Conservation (phyloP, 2,113 vertebrate genomes). For the Ictidomys tridecemlineatus region DNA sequence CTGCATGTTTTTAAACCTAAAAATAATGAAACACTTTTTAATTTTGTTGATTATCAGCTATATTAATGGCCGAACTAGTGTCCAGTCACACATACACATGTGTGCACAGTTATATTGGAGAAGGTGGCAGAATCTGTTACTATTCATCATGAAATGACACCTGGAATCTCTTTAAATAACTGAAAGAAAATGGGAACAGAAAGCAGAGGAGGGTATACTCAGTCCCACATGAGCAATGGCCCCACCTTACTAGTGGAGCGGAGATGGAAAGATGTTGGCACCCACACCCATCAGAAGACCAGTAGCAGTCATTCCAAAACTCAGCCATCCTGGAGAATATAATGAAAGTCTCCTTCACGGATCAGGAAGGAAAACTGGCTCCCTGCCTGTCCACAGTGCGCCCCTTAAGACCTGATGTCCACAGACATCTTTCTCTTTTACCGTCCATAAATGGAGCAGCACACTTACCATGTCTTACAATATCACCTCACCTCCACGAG, state of each 20-base stretch:
- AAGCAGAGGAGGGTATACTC: not conserved
- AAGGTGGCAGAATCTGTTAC: not conserved
- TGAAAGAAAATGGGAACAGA: not conserved
- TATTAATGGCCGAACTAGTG: not conserved
- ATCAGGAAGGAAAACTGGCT: not conserved
- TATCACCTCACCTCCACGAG: not conserved
- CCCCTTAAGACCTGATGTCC: not conserved
- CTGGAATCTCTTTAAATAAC: not conserved
- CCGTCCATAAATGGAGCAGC: not conserved
- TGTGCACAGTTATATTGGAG: not conserved
- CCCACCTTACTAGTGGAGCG: too few species aligned
- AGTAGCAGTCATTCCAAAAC: not conserved
- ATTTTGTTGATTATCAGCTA: not conserved
- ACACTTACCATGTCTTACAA: not conserved
- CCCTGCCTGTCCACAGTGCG: not conserved
- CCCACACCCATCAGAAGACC: not conserved
- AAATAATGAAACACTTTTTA: not conserved
- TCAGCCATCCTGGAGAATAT: not conserved
- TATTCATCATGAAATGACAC: not conserved
- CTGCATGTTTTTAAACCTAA: conserved; percentile 46
- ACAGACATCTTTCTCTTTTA: not conserved
- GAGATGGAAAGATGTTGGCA: not conserved
- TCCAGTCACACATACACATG: not conserved
- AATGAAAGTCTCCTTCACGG: not conserved
- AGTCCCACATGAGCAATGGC: not conserved